These are phyloP conservation scores for Lithobius niger DNA, from an alignment of 1,140 invertebrate genomes.

Conservation along the genomic window DNA sequence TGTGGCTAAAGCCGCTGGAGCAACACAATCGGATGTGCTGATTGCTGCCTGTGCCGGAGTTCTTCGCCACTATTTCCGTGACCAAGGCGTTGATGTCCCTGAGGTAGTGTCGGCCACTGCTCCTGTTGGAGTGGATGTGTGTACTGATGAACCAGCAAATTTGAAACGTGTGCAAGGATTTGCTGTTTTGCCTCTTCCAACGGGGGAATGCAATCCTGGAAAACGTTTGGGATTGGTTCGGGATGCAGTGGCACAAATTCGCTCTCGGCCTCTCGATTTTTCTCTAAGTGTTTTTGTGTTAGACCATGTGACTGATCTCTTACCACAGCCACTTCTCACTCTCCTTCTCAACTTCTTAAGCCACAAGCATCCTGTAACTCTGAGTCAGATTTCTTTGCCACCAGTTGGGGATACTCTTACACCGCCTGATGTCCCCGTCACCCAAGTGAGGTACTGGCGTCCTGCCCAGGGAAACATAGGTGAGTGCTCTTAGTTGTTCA, in stretches of 20 bases:
- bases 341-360: not conserved
- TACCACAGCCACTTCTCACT: not conserved
- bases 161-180: not conserved
- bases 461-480: not conserved
- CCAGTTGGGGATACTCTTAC: not conserved
- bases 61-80: not conserved
- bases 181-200: not conserved
- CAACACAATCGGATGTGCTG: not conserved
- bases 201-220: not conserved
- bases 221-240: not conserved
- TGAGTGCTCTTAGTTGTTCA: too few species aligned
- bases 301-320: not conserved
- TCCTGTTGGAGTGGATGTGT: not conserved
- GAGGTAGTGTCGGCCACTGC: not conserved
- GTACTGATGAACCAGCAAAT: too few species aligned
- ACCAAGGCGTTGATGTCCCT: not conserved
- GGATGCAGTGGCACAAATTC: not conserved
- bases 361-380: not conserved
- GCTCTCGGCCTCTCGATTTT: not conserved
- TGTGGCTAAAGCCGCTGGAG: not conserved
- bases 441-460: not conserved
- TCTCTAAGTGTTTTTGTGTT: not conserved
- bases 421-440: not conserved
- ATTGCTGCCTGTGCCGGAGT: not conserved
- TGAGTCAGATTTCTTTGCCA: not conserved